phyloP scores from a whole-genome alignment of 2,113 vertebrate genomes.

The Amia ocellicauda region DNA sequence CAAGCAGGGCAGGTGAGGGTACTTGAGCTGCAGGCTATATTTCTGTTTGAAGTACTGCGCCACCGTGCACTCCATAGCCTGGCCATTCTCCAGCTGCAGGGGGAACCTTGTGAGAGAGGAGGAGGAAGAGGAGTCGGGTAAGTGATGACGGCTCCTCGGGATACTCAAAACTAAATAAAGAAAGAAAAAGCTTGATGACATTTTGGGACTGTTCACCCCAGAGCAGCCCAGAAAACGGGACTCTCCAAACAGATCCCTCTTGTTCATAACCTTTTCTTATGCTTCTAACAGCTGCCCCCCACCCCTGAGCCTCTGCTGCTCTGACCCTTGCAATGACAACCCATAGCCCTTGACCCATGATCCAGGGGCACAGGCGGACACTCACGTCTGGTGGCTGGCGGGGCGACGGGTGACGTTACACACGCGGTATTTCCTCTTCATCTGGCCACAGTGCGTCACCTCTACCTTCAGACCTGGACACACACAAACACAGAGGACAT shows the following conservation, averaged over 20 bases:
- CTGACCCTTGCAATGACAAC: no score
- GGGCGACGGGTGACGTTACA: slow-evolving; percentile 95
- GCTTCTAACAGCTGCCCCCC: no score
- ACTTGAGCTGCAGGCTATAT: slow-evolving; percentile 95
- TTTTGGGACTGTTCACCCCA: no score
- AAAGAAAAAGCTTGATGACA: background rate
- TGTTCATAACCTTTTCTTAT: no score
- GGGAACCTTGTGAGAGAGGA: slow-evolving; percentile 77
- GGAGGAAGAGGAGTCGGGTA: slow-evolving; percentile 14
- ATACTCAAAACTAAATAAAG: background rate
- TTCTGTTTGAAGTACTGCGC: slow-evolving; percentile 99
- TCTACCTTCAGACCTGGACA: slow-evolving; percentile 91
- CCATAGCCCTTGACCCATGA: no score
- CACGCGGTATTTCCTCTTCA: slow-evolving; percentile 98
- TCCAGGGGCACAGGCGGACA: no score
- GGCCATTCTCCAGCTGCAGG: slow-evolving; percentile 95
- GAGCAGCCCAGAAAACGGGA: no score
- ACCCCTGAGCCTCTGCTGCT: no score
- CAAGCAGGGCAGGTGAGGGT: slow-evolving; percentile 93
- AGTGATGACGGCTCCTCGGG: no score
- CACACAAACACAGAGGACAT: slow-evolving; percentile 26
- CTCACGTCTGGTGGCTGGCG: slow-evolving; percentile 97
- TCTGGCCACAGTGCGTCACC: slow-evolving; percentile 97
- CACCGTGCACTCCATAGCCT: slow-evolving; percentile 98
- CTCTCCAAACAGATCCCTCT: no score